Base-by-base conservation (phyloP, 1,140 invertebrate species). In the Drosophila persimilis region DNA sequence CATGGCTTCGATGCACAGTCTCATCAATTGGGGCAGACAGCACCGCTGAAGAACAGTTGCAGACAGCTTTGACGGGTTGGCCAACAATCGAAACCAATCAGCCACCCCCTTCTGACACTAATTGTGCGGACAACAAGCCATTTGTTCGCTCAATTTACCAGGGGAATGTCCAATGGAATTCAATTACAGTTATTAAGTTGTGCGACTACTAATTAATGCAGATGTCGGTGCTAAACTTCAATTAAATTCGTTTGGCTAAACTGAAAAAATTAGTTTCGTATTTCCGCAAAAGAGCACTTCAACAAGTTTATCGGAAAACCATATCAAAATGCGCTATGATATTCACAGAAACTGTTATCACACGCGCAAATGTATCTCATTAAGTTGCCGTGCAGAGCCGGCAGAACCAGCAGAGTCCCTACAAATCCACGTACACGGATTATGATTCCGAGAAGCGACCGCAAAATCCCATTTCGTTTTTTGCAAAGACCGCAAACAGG, bases 401-500 rank as follows among this genome's bases (percentile, higher is more conserved):
- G 6, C 17, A 17, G 20, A 20, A 20, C 20, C 20, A 5, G 0
- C 24, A 26, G 0, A 67, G 41, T 22, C 41, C 64, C 47, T 43
- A 54, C 41, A 48, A 31, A 66, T 69, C 41, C 60, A 26, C 53
- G 13, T 45, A 44, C 29, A 66, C 20, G n/a, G 20, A 62, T 13
- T n/a, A 17, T 17, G 41, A 50, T 35, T 51, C 39, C 56, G 50
- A 70, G 52, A 57, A 65, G 64, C 66, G 69, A 69, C 66, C 66
- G 64, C 66, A 69, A 69, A 69, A 67, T 50, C 63, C 50, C 45
- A 69, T 69, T 69, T 69, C 45, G 35, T 35, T 50, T 48, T 69
- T 56, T 48, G 35, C 51, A 20, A 63, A 50, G 6, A 43, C 24
- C 31, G 3, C 44, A 66, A 66, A 56, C 44, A 39, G 1, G 11